Conservation (phyloP, 2,113 vertebrate species). For the Xiphorhynchus elegans region DNA sequence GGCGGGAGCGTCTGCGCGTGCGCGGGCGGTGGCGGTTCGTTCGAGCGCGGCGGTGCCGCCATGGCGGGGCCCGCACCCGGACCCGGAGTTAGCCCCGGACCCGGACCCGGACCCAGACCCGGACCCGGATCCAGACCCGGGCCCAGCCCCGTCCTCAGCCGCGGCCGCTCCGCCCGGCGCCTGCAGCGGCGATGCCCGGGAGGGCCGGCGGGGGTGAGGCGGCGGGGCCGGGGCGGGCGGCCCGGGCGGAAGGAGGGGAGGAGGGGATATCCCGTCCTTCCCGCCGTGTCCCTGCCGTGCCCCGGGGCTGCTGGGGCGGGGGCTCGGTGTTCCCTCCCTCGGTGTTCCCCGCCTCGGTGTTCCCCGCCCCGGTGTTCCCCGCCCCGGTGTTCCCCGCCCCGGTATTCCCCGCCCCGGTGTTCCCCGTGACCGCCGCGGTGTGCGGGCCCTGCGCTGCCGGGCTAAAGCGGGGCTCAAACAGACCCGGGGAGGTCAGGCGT, state of each 20-base stretch:
- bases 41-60: neutral
- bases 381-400: no score
- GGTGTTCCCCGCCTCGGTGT: no score
- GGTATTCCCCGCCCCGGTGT: no score
- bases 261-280: no score
- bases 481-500: fast-evolving
- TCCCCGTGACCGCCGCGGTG: fast-evolving
- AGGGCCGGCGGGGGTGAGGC: neutral
- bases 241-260: neutral
- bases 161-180: neutral
- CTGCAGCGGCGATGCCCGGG: neutral
- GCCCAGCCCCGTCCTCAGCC: neutral
- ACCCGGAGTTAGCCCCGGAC: no score
- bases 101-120: no score
- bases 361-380: no score
- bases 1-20: neutral
- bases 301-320: no score
- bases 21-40: neutral
- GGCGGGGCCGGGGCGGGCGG: neutral
- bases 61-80: neutral
- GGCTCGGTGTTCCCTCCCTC: no score
- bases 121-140: no score
- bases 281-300: no score
- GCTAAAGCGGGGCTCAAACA: fast-evolving
- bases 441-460: fast-evolving